Conservation (phyloP, 2,797 vertebrate species). For the Gastrophryne carolinensis region DNA sequence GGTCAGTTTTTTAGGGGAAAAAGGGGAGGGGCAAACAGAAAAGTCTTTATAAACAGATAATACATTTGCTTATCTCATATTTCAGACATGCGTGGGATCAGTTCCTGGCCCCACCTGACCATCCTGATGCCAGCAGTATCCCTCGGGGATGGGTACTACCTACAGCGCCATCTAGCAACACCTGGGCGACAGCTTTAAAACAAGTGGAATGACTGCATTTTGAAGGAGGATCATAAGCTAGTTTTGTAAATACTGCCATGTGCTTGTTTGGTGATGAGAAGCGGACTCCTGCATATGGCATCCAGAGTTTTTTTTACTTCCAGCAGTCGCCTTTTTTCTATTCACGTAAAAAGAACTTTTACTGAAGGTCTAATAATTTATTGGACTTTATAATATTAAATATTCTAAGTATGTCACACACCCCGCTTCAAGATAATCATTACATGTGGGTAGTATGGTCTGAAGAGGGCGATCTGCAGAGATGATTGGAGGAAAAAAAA, state of each 20-base stretch:
- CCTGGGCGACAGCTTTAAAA: slow-evolving; percentile 81
- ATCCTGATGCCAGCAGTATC: slow-evolving; percentile 78
- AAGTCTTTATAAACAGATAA: no score
- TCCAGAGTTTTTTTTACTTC: not conserved
- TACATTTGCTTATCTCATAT: no score
- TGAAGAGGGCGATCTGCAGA: no score
- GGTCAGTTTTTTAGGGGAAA: no score
- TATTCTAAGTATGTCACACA: no score
- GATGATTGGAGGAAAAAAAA: no score
- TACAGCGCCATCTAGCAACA: slow-evolving; percentile 72
- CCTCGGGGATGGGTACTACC: slow-evolving; percentile 89
- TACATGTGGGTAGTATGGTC: no score
- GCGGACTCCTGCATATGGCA: not conserved
- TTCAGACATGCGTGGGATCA: slow-evolving; percentile 89
- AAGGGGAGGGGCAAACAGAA: no score
- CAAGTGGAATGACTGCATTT: not conserved
- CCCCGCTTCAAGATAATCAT: no score
- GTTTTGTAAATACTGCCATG: not conserved
- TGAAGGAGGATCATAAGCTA: not conserved
- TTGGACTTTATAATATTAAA: no score
- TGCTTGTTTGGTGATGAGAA: not conserved
- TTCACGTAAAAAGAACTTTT: no score
- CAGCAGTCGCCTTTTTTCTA: not conserved
- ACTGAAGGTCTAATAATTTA: no score
- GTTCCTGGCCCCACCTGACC: slow-evolving; percentile 80